phyloP scores from a whole-genome alignment of 2,888 invertebrate genomes.

The Mythimna lalbum region DNA sequence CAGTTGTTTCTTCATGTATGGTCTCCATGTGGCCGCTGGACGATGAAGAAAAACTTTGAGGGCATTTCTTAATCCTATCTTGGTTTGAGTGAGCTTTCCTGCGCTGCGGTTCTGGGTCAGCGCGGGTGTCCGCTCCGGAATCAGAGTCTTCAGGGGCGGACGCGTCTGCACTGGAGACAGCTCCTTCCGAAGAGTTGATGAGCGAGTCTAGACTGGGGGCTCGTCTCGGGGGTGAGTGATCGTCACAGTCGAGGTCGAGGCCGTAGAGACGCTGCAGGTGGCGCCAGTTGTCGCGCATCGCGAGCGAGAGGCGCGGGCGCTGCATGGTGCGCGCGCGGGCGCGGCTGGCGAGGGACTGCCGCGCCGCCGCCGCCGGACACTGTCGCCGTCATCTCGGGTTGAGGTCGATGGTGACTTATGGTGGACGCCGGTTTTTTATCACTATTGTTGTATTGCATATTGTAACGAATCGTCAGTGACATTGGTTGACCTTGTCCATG shows the following conservation, averaged over 20 bases:
- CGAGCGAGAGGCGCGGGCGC: conserved; percentile 88
- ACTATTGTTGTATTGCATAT: conserved; percentile 51
- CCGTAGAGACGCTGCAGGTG: conserved; percentile 88
- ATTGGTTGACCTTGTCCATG: conserved; percentile 59
- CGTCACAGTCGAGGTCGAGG: conserved; percentile 82
- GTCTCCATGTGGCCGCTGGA: conserved; percentile 95
- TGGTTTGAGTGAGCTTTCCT: conserved; percentile 72
- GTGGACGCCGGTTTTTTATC: conserved; percentile 61
- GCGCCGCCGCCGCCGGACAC: conserved; percentile 62
- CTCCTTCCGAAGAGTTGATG: conserved; percentile 93
- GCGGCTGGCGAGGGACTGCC: conserved; percentile 82
- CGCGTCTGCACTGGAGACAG: conserved; percentile 91
- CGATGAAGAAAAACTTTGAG: conserved; percentile 88
- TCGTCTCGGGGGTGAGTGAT: conserved; percentile 79
- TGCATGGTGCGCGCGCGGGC: conserved; percentile 89
- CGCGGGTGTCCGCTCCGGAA: conserved; percentile 92
- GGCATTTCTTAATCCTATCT: conserved; percentile 81
- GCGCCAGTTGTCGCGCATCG: conserved; percentile 91
- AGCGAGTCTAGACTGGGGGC: conserved; percentile 93
- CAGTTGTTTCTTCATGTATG: conserved; percentile 94
- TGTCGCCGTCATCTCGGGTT: conserved; percentile 68
- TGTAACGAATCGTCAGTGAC: conserved; percentile 52
- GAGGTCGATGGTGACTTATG: conserved; percentile 68
- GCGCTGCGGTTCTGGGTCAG: conserved; percentile 81
- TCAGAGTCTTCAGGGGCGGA: conserved; percentile 92